Base-by-base conservation (phyloP, 2,113 vertebrate species). In the Spea bombifrons region DNA sequence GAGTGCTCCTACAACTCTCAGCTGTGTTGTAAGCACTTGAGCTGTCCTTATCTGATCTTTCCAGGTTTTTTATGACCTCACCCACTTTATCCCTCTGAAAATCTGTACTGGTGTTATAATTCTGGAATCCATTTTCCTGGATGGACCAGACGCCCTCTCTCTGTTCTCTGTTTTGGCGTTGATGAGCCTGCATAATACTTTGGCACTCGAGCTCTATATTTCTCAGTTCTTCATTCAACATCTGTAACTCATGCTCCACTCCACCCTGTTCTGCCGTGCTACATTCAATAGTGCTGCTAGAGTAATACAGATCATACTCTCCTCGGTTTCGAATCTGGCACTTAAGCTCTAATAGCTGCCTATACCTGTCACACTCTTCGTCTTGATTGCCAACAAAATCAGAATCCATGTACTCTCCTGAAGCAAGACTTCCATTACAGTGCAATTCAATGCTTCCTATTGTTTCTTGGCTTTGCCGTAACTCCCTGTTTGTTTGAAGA, bases 11-110 rank as follows among this genome's bases (percentile, higher is more conserved):
- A 57, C 95, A 97, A 84, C 96, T 99, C 85, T 99, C 97, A 0
- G 97, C 96, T 0, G 96, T 99, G 86, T 98, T 99, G 82, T 99
- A 98, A 30, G 96, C 96, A 4, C 97, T 99, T 43, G 97, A 98
- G 81, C 95, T 98, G 88, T 99, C 97, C 83, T 98, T 99, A 89
- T 99, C 97, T 0, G 95, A 99, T 86, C 95, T 96, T 82, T 97
- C 97, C 4, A 94, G 93, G 53, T 95, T 93, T 77, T 95, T 96
- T 1, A 92, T 88, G 66, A 94, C 95, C 75, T 97, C 94, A 5
- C 90, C 88, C 55, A 96, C 86, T 83, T 95, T 95, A 3, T 89
- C 88, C 81, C 89, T 91, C 79, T 73, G 90, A 75, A 75, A 47
- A 1, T 90, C 90, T 57, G 90, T 67, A 76, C 88, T 91, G 82